These are phyloP conservation scores for Plusia festucae DNA, from an alignment of 2,888 invertebrate genomes.

Conservation along the genomic window DNA sequence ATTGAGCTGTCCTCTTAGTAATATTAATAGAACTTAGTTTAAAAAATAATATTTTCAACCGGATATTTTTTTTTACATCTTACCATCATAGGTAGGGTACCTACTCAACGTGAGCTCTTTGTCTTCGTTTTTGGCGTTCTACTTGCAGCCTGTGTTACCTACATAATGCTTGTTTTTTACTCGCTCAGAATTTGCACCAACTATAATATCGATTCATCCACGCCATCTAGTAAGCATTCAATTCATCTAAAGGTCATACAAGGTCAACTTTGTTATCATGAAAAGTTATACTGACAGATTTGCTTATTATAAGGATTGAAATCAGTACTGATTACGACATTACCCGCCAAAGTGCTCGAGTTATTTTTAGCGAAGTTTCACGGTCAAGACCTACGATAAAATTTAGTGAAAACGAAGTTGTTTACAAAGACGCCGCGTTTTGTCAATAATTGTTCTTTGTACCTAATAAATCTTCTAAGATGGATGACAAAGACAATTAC, in stretches of 20 bases:
- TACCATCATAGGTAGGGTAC: too few species aligned
- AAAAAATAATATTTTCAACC: too few species aligned
- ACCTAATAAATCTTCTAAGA: slow-evolving; percentile 53
- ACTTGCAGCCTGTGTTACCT: too few species aligned
- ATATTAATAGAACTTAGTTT: too few species aligned
- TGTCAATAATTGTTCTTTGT: not conserved
- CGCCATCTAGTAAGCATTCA: not conserved
- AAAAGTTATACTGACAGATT: not conserved
- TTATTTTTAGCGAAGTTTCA: slow-evolving; percentile 24
- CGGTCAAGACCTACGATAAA: not conserved
- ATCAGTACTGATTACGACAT: slow-evolving; percentile 2
- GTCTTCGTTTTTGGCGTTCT: too few species aligned
- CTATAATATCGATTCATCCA: too few species aligned
- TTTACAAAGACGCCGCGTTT: not conserved
- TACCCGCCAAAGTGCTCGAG: slow-evolving; percentile 19
- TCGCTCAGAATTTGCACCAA: too few species aligned
- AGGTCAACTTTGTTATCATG: slow-evolving; percentile 2
- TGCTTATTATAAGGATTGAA: not conserved
- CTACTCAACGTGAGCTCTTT: too few species aligned
- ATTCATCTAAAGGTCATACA: not conserved
- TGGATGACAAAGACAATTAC: slow-evolving; percentile 60
- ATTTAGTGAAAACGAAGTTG: too few species aligned
- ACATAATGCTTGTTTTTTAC: too few species aligned
- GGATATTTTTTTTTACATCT: too few species aligned
- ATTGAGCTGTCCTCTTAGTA: too few species aligned